Percentiles rank a stretch among this genome's conserved stretches.
These are phyloP conservation scores for Netelia virgata DNA, from an alignment of 2,888 invertebrate species.

Conservation along the genomic window DNA sequence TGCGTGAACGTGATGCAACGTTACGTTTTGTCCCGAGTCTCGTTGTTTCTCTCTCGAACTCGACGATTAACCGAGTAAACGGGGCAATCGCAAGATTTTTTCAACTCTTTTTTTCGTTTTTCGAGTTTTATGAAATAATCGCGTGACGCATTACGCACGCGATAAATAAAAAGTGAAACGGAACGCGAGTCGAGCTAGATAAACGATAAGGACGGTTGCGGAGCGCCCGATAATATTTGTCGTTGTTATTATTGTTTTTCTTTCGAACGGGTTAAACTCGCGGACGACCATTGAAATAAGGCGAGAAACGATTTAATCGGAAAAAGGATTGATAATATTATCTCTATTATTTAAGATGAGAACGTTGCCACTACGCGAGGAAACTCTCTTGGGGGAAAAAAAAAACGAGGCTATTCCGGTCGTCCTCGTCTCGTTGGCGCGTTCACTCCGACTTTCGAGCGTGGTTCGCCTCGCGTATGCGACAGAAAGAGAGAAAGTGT, in stretches of 20 bases:
- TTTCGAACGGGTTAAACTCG: too few relatives aligned
- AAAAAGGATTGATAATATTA: too few relatives aligned
- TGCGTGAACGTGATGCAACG: background rate
- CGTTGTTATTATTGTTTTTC: too few relatives aligned
- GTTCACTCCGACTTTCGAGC: slow-evolving; percentile 21
- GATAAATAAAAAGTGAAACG: background rate
- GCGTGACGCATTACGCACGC: background rate
- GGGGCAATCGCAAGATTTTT: background rate
- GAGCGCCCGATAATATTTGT: too few relatives aligned
- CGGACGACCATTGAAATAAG: too few relatives aligned
- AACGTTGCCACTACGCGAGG: background rate
- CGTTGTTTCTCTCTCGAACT: background rate
- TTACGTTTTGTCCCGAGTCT: background rate
- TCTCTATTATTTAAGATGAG: background rate
- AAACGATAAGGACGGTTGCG: too few relatives aligned
- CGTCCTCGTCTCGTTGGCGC: slow-evolving; percentile 53
- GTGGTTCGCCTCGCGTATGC: background rate
- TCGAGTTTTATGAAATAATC: background rate
- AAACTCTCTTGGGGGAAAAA: slow-evolving; percentile 29
- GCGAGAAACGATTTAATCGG: too few relatives aligned
- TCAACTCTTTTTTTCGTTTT: background rate
- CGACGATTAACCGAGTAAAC: background rate
- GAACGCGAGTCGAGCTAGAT: too few relatives aligned
- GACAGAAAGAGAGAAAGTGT: slow-evolving; percentile 11
- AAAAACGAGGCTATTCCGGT: slow-evolving; percentile 71